Conservation (phyloP, 2,888 invertebrate genomes). For the Elaeidobius kamerunicus region DNA sequence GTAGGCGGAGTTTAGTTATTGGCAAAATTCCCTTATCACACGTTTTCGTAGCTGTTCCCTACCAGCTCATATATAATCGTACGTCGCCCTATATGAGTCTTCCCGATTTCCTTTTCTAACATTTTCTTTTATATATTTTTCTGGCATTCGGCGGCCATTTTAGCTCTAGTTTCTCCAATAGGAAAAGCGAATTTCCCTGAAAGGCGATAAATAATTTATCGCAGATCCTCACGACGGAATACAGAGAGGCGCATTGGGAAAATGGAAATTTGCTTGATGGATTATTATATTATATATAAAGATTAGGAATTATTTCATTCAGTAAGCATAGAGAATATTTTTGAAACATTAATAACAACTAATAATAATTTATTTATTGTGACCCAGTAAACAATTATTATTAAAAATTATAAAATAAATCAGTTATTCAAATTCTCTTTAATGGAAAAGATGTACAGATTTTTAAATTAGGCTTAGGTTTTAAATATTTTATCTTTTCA, state of each 20-base stretch:
- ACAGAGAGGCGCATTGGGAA: conserved; percentile 15
- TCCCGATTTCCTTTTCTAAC: conserved; percentile 14
- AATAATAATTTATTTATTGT: no score
- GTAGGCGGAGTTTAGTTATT: conserved; percentile 14
- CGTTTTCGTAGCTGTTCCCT: conserved; percentile 6
- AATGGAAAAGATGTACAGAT: no score
- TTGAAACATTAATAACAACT: no score
- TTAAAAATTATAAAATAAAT: no score
- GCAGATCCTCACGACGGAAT: conserved; percentile 15
- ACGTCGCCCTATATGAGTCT: conserved; percentile 7
- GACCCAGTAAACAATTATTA: no score
- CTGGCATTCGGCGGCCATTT: conserved; percentile 16
- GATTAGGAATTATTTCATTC: no score
- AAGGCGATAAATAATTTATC: conserved; percentile 25
- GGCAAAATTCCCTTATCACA: background rate
- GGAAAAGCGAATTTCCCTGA: conserved; percentile 14
- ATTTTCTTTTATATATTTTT: conserved; percentile 14
- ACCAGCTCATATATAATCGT: conserved; percentile 8
- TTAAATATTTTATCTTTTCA: no score
- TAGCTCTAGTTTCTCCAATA: conserved; percentile 14
- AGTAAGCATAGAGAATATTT: no score
- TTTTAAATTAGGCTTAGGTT: no score
- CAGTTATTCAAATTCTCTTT: no score
- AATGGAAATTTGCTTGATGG: conserved; percentile 10
- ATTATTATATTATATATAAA: background rate